These are phyloP conservation scores for Drosophila silvestris DNA, from an alignment of 2,888 invertebrate species.

Conservation along the genomic window DNA sequence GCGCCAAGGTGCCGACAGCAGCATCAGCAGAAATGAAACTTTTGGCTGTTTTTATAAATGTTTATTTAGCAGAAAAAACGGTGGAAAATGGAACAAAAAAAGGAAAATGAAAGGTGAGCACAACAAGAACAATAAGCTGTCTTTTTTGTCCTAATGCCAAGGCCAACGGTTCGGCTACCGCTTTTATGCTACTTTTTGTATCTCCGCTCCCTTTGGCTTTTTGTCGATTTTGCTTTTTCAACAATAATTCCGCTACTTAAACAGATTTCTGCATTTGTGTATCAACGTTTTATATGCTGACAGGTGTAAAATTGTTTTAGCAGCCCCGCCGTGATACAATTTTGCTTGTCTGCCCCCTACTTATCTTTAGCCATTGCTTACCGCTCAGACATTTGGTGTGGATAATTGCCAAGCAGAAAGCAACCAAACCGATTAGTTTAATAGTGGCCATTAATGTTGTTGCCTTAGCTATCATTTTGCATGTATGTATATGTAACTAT, in stretches of 20 bases:
- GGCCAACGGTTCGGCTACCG: conserved; percentile 36
- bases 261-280: conserved; percentile 73
- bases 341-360: conserved; percentile 6
- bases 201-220: conserved; percentile 24
- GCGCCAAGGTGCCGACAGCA: conserved; percentile 48
- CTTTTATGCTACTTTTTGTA: conserved; percentile 40
- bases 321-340: conserved; percentile 10
- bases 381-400: conserved; percentile 26
- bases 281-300: conserved; percentile 77
- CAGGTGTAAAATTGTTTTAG: conserved; percentile 76
- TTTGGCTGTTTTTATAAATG: conserved; percentile 75
- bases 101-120: conserved; percentile 64
- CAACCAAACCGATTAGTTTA: conserved; percentile 73
- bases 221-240: conserved; percentile 51
- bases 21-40: conserved; percentile 70
- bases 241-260: conserved; percentile 79
- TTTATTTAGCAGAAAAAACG: conserved; percentile 69
- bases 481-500: conserved; percentile 23
- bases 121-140: conserved; percentile 56
- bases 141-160: conserved; percentile 67
- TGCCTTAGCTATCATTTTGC: conserved; percentile 42
- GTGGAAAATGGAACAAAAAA: conserved; percentile 9
- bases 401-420: conserved; percentile 64
- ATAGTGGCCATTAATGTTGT: conserved; percentile 70
- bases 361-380: conserved; percentile 24